Evolutionary conservation across 2,888 invertebrate genomes (phyloP).

Genomic region (Conus canariensis): DNA sequence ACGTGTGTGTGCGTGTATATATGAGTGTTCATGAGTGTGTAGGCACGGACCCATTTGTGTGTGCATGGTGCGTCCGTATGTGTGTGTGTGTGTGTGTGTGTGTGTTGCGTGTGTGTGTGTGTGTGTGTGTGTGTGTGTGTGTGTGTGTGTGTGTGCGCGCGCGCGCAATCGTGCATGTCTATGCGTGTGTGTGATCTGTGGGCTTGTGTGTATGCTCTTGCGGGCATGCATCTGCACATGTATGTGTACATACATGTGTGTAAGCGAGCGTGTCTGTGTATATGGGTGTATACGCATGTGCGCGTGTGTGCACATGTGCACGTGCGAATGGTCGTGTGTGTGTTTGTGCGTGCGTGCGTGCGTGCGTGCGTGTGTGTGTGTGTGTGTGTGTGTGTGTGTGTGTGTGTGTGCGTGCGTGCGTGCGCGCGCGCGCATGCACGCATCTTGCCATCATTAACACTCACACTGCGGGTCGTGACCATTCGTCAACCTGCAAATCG

Average conservation of each 20-base stretch:
- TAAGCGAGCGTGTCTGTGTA: too few species aligned
- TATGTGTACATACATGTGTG: neutral
- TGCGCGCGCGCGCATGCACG: neutral
- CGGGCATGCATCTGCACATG: too few species aligned
- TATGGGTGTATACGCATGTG: neutral
- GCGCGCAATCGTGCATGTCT: neutral
- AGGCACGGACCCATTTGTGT: neutral
- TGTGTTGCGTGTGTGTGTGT: slow-evolving; percentile 7
- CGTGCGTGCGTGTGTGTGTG: neutral
- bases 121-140: neutral
- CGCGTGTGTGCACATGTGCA: neutral
- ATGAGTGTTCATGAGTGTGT: neutral
- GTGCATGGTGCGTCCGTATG: neutral
- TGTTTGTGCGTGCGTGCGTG: neutral
- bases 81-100: slow-evolving; percentile 5
- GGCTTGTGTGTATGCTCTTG: too few species aligned
- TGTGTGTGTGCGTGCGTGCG: slow-evolving; percentile 23
- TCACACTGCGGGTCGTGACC: too few species aligned
- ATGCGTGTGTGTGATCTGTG: neutral
- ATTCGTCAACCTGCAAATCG: too few species aligned
- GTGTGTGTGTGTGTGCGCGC: neutral
- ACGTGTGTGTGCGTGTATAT: neutral
- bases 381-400: slow-evolving; percentile 23
- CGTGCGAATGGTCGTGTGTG: neutral
- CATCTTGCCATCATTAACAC: too few species aligned